Evolutionary conservation across 2,797 vertebrate genomes (phyloP).

Genomic region (Threskiornis aethiopicus): DNA sequence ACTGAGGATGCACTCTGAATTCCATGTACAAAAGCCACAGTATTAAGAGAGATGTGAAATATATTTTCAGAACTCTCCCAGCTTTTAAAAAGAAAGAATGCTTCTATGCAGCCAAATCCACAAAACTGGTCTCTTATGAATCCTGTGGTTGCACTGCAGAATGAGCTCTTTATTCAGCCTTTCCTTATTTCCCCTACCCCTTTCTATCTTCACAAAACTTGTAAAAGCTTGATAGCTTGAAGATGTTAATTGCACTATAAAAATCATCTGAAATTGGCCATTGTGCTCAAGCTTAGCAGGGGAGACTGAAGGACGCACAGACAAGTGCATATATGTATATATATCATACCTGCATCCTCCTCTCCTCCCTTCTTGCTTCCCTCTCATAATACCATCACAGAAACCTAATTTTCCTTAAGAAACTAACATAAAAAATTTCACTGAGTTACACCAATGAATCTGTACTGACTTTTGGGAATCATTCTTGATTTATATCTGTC

Average conservation of each 20-base stretch:
- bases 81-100: background rate
- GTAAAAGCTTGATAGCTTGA: background rate
- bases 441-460: background rate
- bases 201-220: background rate
- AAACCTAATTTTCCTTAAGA: background rate
- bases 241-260: background rate
- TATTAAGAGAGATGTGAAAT: background rate
- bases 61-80: background rate
- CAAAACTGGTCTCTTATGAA: background rate
- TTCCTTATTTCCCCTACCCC: background rate
- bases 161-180: background rate
- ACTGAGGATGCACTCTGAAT: background rate
- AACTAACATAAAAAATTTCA: background rate
- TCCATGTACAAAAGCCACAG: background rate
- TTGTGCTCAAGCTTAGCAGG: background rate
- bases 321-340: background rate
- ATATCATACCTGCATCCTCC: background rate
- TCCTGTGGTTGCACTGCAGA: background rate
- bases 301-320: background rate
- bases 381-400: background rate
- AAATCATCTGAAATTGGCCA: background rate
- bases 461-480: background rate
- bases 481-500: background rate
- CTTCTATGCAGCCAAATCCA: background rate
- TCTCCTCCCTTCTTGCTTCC: background rate